Evolutionary conservation across 2,888 invertebrate genomes (phyloP).

Genomic region (Actias luna): DNA sequence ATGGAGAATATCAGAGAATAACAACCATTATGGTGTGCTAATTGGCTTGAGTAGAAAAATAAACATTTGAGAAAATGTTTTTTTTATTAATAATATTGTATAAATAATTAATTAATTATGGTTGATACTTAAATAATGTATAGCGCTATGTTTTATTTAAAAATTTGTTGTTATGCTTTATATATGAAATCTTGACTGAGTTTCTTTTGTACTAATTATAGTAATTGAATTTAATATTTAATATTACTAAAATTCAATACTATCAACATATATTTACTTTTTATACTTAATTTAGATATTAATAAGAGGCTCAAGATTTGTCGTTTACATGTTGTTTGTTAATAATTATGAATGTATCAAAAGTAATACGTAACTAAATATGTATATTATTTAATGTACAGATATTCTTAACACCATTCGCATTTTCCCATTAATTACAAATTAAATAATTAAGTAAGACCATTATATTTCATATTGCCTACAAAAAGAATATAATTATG

Average conservation of each 20-base stretch:
- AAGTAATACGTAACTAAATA: neutral
- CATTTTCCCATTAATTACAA: neutral
- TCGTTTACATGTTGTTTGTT: slow-evolving; percentile 23
- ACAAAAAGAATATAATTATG: too few species aligned
- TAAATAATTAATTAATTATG: neutral
- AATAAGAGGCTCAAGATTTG: slow-evolving; percentile 51
- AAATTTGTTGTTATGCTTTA: slow-evolving; percentile 21
- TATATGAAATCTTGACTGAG: slow-evolving; percentile 17
- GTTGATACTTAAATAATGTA: neutral
- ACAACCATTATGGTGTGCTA: too few species aligned
- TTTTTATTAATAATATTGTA: neutral
- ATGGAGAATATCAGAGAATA: too few species aligned
- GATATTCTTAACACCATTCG: neutral
- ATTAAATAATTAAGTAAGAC: neutral
- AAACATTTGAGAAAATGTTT: too few species aligned
- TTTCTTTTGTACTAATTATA: slow-evolving; percentile 23
- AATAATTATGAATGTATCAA: neutral
- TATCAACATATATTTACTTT: neutral
- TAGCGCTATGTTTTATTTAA: slow-evolving; percentile 20
- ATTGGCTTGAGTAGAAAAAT: too few species aligned
- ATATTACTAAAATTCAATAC: neutral
- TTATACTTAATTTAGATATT: slow-evolving; percentile 42
- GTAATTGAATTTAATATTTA: neutral
- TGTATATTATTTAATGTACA: neutral
- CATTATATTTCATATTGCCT: neutral